Percentiles rank a stretch among this genome's conserved stretches.
These are phyloP conservation scores for Steinernema feltiae DNA, from an alignment of 1,140 invertebrate genomes.

Conservation along the genomic window DNA sequence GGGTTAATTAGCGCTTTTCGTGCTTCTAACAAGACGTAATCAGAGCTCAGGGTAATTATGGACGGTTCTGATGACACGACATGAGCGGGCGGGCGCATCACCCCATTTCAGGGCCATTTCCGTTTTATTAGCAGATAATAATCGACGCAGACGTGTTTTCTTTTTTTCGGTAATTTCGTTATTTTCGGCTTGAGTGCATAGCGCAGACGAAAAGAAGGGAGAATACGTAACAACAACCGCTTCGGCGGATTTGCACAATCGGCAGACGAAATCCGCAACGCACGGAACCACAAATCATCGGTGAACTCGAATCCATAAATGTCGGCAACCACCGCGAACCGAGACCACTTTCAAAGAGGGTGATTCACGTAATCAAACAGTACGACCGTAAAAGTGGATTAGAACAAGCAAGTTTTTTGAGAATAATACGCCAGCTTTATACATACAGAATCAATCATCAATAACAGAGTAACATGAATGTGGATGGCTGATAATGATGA, in stretches of 20 bases:
- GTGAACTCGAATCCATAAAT: neutral
- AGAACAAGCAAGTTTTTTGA: neutral
- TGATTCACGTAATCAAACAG: constrained; percentile 9
- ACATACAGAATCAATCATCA: neutral
- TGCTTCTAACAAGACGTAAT: constrained; percentile 7
- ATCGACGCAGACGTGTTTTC: neutral
- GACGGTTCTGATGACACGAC: too few species aligned
- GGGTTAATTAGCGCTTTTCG: neutral
- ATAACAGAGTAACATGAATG: too few species aligned
- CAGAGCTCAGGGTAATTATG: neutral
- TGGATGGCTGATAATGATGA: too few species aligned
- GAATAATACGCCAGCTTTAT: neutral
- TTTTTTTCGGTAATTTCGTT: neutral
- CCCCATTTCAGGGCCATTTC: neutral
- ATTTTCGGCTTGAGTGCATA: neutral
- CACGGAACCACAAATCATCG: too few species aligned
- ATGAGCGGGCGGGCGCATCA: too few species aligned
- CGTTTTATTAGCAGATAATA: neutral
- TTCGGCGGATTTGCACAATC: too few species aligned
- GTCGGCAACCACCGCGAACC: neutral
- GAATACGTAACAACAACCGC: neutral
- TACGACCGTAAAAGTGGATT: neutral
- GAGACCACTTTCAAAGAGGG: neutral
- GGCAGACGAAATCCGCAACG: too few species aligned
- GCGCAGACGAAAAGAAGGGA: neutral